phyloP scores from a whole-genome alignment of 1,140 invertebrate genomes.

The Zaprionus gabonicus region DNA sequence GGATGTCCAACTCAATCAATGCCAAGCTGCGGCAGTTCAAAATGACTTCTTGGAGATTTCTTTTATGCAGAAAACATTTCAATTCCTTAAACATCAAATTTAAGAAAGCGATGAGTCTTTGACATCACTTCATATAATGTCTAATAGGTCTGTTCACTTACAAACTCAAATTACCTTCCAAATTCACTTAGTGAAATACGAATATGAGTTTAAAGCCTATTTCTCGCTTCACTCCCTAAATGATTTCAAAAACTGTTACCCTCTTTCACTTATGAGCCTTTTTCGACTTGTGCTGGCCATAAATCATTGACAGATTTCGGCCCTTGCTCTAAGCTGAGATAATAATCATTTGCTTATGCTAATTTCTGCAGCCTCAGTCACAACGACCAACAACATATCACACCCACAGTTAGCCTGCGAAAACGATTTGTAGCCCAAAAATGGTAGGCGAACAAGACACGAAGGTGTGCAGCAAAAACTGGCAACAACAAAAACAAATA shows the following conservation, averaged over 20 bases:
- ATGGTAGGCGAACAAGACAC: background rate
- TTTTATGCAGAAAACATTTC: too few relatives aligned
- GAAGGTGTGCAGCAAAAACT: constrained; percentile 58
- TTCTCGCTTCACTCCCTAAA: too few relatives aligned
- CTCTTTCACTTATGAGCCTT: background rate
- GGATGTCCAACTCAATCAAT: constrained; percentile 33
- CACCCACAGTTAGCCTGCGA: constrained; percentile 28
- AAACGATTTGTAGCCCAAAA: constrained; percentile 23
- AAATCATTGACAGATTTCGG: constrained; percentile 5
- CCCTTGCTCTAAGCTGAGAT: constrained; percentile 29
- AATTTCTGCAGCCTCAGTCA: constrained; percentile 64
- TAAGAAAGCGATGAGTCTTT: too few relatives aligned
- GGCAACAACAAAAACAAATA: constrained; percentile 41
- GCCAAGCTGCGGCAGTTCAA: constrained; percentile 36
- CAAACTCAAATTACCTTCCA: background rate
- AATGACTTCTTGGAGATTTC: background rate
- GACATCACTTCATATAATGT: too few relatives aligned
- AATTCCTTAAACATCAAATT: too few relatives aligned
- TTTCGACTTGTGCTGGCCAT: constrained; percentile 11
- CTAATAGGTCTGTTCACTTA: too few relatives aligned
- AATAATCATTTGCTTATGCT: constrained; percentile 63
- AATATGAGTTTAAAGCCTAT: background rate
- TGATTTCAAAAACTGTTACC: background rate
- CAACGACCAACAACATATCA: constrained; percentile 7
- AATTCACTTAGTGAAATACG: background rate